Base-by-base conservation (phyloP, 1,140 invertebrate genomes). In the Cardiocondyla obscurior region DNA sequence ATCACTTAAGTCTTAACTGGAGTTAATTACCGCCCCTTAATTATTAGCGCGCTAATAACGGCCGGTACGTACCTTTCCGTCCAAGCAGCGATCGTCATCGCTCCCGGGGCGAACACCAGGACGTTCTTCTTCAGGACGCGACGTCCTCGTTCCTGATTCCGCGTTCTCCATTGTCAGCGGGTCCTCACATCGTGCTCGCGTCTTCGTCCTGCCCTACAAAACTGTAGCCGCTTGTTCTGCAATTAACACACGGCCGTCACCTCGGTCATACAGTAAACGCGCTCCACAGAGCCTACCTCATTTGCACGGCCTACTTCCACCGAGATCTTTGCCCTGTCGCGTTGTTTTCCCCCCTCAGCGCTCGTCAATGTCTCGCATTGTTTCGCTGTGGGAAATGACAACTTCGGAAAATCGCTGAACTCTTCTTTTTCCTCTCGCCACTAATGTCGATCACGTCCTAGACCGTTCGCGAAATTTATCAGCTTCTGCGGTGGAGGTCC, bases 241-340 rank as follows among this genome's bases (percentile, higher is more conserved):
- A 91, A 93, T 93, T 93, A 93, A 86, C 91, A 92, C 64, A 62
- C 88, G 65, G 77, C 85, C 83, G 87, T 85, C 85, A 87, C 74
- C 57, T 53, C 39, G 53, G 64, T 74, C 84, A 62, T 89, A n/a
- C n/a, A 88, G 89, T 19, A 67, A 67, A 88, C 86, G 79, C 89
- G 42, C 85, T 81, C 73, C 82, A 73, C 73, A 70, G 83, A 85
- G 60, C 36, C 77, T 77, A 87, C 81, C 87, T 92, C 89, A 90
- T 92, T 92, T 93, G 76, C 89, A 88, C 90, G 91, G 83, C 90
- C 91, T 92, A 92, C 91, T 92, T 93, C 53, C 76, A 82, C 82
- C 25, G 49, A 83, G 57, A 76, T 83, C 65, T 55, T 44, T 58
- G 19, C 55, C 42, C 33, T 51, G 44, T 74, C 70, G 36, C 14